These are phyloP conservation scores for Micromesistius poutassou DNA, from an alignment of 2,797 vertebrate species.

Conservation along the genomic window DNA sequence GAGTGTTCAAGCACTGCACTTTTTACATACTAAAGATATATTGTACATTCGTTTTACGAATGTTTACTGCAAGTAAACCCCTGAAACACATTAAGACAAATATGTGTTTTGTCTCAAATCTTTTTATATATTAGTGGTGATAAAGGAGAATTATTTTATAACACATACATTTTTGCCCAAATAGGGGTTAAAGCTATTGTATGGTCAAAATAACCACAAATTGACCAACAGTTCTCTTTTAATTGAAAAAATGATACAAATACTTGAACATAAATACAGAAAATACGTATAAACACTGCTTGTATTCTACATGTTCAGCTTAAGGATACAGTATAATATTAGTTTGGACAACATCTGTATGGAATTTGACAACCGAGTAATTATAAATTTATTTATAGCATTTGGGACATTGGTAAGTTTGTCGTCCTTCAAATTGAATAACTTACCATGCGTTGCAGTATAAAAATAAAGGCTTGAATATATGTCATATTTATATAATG, in stretches of 20 bases:
- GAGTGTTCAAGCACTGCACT: background rate
- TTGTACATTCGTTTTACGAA: background rate
- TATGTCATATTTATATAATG: constrained; percentile 38
- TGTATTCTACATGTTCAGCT: constrained; percentile 35
- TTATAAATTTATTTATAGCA: constrained; percentile 13
- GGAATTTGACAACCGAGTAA: constrained; percentile 20
- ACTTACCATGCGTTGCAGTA: constrained; percentile 35
- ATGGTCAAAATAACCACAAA: background rate
- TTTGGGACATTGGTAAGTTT: constrained; percentile 9
- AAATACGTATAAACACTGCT: constrained; percentile 46
- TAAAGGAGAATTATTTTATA: background rate
- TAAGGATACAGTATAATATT: constrained; percentile 20
- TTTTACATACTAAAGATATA: background rate
- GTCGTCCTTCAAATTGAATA: constrained; percentile 28
- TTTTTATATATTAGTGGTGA: background rate
- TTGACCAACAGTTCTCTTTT: constrained; percentile 50
- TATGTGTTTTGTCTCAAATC: background rate
- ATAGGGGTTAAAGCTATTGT: background rate
- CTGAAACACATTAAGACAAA: background rate
- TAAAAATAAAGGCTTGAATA: constrained; percentile 63
- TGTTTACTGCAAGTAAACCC: too few relatives aligned
- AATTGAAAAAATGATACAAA: constrained; percentile 71
- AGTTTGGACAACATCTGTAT: background rate
- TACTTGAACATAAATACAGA: constrained; percentile 51
- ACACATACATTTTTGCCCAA: background rate